These are phyloP conservation scores for Arizona elegans DNA, from an alignment of 2,113 vertebrate species.

Conservation along the genomic window DNA sequence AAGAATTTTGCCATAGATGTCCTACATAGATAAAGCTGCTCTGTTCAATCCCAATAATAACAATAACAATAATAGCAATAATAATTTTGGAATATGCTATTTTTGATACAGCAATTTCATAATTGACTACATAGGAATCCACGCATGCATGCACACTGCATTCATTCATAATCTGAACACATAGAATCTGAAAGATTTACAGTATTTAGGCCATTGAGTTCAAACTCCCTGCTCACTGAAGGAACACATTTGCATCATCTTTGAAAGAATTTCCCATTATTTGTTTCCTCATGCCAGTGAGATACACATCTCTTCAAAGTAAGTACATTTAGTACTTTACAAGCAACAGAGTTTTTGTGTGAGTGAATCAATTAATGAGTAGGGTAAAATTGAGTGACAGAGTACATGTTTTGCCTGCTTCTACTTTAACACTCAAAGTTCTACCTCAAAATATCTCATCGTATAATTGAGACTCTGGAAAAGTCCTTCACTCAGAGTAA, in stretches of 20 bases:
- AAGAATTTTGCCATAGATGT: neutral
- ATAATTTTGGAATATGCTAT: neutral
- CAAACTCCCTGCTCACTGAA: neutral
- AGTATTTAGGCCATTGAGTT: neutral
- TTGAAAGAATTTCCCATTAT: neutral
- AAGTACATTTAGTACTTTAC: neutral
- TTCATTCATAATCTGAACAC: neutral
- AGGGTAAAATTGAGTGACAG: neutral
- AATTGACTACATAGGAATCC: neutral
- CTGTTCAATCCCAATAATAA: neutral
- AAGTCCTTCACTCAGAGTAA: neutral
- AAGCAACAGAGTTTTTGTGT: neutral
- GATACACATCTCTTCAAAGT: neutral
- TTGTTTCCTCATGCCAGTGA: neutral
- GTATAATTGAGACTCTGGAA: neutral
- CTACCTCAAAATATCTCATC: neutral
- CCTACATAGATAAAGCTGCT: neutral
- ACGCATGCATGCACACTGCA: neutral
- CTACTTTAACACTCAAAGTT: neutral
- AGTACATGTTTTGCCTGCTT: neutral
- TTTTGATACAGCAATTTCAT: neutral
- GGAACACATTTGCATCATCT: neutral
- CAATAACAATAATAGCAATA: neutral
- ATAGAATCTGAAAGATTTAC: neutral
- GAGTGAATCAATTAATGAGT: neutral